Conservation (phyloP, 2,888 invertebrate genomes). For the Oscheius sp. region DNA sequence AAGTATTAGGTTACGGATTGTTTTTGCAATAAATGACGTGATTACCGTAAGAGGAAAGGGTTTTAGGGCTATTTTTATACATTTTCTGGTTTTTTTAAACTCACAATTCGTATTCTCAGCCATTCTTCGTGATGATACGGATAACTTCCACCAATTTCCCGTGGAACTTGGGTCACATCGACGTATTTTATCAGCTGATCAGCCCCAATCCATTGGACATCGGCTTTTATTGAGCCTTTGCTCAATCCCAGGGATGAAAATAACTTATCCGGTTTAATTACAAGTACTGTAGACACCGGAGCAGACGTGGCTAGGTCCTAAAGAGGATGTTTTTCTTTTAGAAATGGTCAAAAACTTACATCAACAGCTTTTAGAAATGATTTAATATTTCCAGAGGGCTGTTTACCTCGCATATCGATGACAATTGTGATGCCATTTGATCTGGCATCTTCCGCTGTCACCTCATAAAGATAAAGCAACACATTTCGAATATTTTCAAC, state of each 20-base stretch:
- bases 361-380: slow-evolving; percentile 90
- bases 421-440: slow-evolving; percentile 92
- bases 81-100: not conserved
- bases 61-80: too few species aligned
- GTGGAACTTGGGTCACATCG: slow-evolving; percentile 90
- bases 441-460: slow-evolving; percentile 89
- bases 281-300: slow-evolving; percentile 88
- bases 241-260: slow-evolving; percentile 90
- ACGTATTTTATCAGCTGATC: slow-evolving; percentile 93
- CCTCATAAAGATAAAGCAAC: slow-evolving; percentile 81
- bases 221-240: slow-evolving; percentile 64
- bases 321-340: slow-evolving; percentile 74
- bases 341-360: slow-evolving; percentile 67
- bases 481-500: slow-evolving; percentile 43
- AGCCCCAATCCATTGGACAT: slow-evolving; percentile 96
- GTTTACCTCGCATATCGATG: slow-evolving; percentile 93
- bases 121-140: slow-evolving; percentile 96
- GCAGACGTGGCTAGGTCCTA: slow-evolving; percentile 89
- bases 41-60: too few species aligned
- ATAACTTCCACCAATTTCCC: slow-evolving; percentile 88
- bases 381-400: slow-evolving; percentile 95
- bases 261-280: slow-evolving; percentile 98
- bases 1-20: too few species aligned
- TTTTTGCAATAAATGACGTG: too few species aligned
- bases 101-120: slow-evolving; percentile 88